Base-by-base conservation (phyloP, 2,888 invertebrate species). In the Mythimna vitellina region DNA sequence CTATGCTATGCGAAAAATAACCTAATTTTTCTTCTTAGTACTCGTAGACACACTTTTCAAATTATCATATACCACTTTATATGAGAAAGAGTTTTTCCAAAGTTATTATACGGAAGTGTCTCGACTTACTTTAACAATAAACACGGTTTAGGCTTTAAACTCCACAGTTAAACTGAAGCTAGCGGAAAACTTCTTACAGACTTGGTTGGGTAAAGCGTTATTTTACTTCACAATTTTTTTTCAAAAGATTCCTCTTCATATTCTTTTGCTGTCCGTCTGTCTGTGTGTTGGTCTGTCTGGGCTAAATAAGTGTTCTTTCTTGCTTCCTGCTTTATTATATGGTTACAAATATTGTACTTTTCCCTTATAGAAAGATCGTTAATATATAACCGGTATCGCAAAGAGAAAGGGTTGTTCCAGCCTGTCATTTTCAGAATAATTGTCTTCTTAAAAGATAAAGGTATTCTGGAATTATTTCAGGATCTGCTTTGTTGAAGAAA, bases 101-200 rank as follows among this genome's bases (percentile, higher is more conserved):
- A 74, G 65, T 64, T 70, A 73, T 61, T 69, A 66, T 35, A 49
- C 53, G 58, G 22, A 57, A 51, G 72, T 70, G 56, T 62, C 58
- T 38, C 61, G 22, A 58, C 57, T 67, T 77, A 76, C 62, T 73
- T 66, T 81, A 66, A 76, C 78, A 78, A 73, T 83, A 80, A 83
- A 83, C 83, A 83, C 68, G 75, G 73, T 80, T 83, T 76, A 78
- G 78, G 81, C 73, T 83, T 66, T 63, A 72, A 82, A 73, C 67
- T 73, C 53, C 32, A 17, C 54, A 63, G 70, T 68, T 68, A 73
- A 63, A 67, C 58, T 73, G 46, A 53, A 78, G 57, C 54, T 51
- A 51, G 49, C 46, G 65, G 57, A 73, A 69, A 80, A 74, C 66
- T 49, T 56, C 58, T 66, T 42, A 51, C 32, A 5, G 75, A 60